A percentile compares a stretch with the other conserved stretches of the same genome.
Evolutionary conservation across 1,140 invertebrate genomes (phyloP).

Genomic region (Diabrotica virgifera): DNA sequence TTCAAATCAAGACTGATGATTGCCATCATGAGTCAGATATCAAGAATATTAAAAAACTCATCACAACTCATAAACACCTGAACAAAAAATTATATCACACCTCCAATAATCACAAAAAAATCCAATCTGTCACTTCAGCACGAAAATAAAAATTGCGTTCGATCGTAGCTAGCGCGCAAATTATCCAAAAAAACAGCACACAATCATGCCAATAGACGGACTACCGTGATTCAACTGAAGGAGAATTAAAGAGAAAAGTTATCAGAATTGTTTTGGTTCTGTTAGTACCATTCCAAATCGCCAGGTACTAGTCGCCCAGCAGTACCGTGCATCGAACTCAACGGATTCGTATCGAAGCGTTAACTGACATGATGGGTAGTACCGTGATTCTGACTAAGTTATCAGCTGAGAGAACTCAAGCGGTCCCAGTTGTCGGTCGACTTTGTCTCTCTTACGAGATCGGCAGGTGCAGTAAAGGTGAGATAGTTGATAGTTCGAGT

Average conservation of each 20-base stretch:
- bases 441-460: slow-evolving; percentile 6
- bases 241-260: slow-evolving; percentile 7
- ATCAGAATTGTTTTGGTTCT: not conserved
- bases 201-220: slow-evolving; percentile 13
- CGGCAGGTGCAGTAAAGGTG: slow-evolving; percentile 20
- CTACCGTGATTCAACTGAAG: slow-evolving; percentile 19
- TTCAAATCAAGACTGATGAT: too few relatives aligned
- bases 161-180: slow-evolving; percentile 4
- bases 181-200: slow-evolving; percentile 7
- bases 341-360: too few relatives aligned
- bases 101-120: not conserved
- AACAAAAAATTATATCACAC: not conserved
- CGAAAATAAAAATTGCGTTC: too few relatives aligned
- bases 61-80: not conserved
- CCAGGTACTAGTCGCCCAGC: too few relatives aligned
- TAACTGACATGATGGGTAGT: too few relatives aligned
- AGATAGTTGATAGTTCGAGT: slow-evolving; percentile 22
- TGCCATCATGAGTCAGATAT: too few relatives aligned
- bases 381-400: not conserved
- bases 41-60: not conserved
- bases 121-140: not conserved
- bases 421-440: slow-evolving; percentile 11
- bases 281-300: not conserved
- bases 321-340: too few relatives aligned
- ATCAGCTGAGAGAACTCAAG: not conserved